phyloP scores from a whole-genome alignment of 2,113 vertebrate genomes.

The Herpetotheres cachinnans region DNA sequence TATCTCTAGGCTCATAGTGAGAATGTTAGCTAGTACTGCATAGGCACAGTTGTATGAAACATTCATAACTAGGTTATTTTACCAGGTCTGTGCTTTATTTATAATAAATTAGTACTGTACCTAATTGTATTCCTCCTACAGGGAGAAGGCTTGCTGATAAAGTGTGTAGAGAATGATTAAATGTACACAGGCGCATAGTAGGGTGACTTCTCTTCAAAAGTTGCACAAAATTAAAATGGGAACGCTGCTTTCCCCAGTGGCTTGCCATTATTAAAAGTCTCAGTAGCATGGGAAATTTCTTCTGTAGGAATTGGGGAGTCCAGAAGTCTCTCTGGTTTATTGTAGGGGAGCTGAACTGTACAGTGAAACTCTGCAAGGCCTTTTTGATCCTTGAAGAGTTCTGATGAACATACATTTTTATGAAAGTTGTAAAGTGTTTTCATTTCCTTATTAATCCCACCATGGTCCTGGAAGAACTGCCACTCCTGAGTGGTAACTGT shows the following conservation, averaged over 20 bases:
- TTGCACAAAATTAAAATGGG: conserved; percentile 74
- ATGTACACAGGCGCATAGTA: conserved; percentile 50
- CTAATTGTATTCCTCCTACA: conserved; percentile 70
- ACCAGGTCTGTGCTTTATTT: conserved; percentile 66
- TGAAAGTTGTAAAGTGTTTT: conserved; percentile 72
- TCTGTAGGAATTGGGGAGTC: conserved; percentile 63
- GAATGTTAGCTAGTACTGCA: conserved; percentile 51
- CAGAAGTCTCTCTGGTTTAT: conserved; percentile 67
- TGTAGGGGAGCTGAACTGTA: conserved; percentile 71
- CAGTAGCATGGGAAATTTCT: conserved; percentile 72
- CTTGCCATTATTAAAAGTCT: conserved; percentile 75
- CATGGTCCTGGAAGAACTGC: conserved; percentile 64
- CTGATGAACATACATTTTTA: conserved; percentile 75
- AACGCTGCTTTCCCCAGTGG: conserved; percentile 60
- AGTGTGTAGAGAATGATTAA: conserved; percentile 65
- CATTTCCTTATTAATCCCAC: conserved; percentile 69
- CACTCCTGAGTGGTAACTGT: conserved; percentile 64
- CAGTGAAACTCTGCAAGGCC: conserved; percentile 71
- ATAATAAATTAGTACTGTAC: conserved; percentile 71
- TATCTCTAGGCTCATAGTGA: conserved; percentile 43
- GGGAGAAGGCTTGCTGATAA: conserved; percentile 67
- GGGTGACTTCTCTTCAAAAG: conserved; percentile 67
- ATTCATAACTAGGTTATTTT: conserved; percentile 66
- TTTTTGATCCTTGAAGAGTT: conserved; percentile 77
- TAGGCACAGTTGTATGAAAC: conserved; percentile 49